Percentiles rank a stretch among this genome's conserved stretches.
Conservation (phyloP, 2,797 vertebrate species). For the Sternarchorhynchus goeldii region DNA sequence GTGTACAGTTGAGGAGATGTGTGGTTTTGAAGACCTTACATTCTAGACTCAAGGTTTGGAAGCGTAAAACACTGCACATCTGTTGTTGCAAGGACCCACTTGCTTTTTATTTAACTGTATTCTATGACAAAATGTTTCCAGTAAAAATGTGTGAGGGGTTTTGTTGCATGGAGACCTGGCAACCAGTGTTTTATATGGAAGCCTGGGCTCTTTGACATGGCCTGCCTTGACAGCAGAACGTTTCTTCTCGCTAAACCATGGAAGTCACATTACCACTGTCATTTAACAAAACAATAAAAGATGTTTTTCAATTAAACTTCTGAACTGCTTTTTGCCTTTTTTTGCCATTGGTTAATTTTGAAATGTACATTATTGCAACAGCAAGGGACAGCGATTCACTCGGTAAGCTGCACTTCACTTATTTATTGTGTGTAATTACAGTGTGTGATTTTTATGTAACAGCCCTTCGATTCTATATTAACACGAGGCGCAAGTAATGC, state of each 20-base stretch:
- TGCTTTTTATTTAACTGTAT: slow-evolving; percentile 53
- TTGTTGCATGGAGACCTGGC: slow-evolving; percentile 38
- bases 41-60: slow-evolving; percentile 27
- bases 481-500: too few species aligned
- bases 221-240: slow-evolving; percentile 53
- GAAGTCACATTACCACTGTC: slow-evolving; percentile 61
- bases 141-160: slow-evolving; percentile 32
- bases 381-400: too few species aligned
- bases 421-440: too few species aligned
- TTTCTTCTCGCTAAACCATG: slow-evolving; percentile 60
- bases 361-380: too few species aligned
- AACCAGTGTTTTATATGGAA: slow-evolving; percentile 54
- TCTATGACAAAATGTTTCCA: slow-evolving; percentile 29
- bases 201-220: slow-evolving; percentile 43
- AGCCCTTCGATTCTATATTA: too few species aligned
- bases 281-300: slow-evolving; percentile 64
- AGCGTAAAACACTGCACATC: neutral
- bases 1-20: slow-evolving; percentile 1
- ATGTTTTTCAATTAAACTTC: slow-evolving; percentile 59
- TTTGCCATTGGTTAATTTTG: too few species aligned
- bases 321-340: neutral
- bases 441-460: too few species aligned
- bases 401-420: too few species aligned
- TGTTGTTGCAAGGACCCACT: slow-evolving; percentile 18
- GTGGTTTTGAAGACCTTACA: neutral